phyloP scores from a whole-genome alignment of 2,888 invertebrate genomes.

The Gymnocheta viridis region DNA sequence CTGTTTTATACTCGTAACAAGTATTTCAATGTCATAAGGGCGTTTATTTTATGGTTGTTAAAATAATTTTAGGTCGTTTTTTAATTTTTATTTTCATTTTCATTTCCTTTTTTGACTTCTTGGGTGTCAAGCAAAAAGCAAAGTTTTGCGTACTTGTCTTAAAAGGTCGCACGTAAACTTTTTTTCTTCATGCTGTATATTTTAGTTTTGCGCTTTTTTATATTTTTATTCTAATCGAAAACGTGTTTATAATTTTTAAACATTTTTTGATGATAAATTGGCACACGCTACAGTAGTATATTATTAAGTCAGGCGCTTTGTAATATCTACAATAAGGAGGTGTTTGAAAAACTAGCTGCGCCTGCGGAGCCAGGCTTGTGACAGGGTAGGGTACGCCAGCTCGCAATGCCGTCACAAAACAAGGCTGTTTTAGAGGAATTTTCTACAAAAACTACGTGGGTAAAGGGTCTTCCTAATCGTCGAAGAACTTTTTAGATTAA shows the following conservation, averaged over 20 bases:
- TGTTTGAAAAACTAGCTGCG: no score
- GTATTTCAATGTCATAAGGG: constrained; percentile 53
- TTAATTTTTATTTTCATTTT: not conserved
- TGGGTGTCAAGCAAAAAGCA: constrained; percentile 2
- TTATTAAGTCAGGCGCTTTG: no score
- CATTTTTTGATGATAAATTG: constrained; percentile 24
- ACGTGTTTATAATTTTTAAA: constrained; percentile 63
- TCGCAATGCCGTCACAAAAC: no score
- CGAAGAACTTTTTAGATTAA: no score
- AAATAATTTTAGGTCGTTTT: constrained; percentile 47
- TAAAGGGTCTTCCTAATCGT: no score
- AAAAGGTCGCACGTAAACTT: constrained; percentile 51
- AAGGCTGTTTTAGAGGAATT: no score
- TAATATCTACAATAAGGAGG: no score
- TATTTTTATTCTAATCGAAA: constrained; percentile 51
- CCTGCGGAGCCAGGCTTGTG: no score
- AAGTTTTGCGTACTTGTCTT: constrained; percentile 17
- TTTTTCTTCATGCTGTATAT: not conserved
- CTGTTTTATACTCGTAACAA: constrained; percentile 15
- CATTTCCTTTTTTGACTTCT: not conserved
- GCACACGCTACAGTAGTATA: no score
- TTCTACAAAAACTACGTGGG: no score
- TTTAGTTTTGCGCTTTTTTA: not conserved
- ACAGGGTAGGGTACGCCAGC: no score
- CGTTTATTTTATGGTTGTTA: constrained; percentile 51